These are phyloP conservation scores for Caenorhabditis afra DNA, from an alignment of 2,888 invertebrate genomes.

Conservation along the genomic window DNA sequence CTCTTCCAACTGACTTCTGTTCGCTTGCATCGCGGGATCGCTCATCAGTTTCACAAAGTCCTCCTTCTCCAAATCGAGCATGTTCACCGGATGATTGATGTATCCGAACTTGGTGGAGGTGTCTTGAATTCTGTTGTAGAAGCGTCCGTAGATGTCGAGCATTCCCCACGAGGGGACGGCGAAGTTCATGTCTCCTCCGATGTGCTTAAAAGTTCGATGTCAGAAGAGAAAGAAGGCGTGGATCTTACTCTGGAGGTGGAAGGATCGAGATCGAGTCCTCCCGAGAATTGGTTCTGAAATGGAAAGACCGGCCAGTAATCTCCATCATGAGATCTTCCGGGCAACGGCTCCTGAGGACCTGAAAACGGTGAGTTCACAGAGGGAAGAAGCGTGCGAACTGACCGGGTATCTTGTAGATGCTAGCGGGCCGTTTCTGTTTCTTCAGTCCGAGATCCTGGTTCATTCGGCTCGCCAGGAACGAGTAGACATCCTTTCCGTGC, in stretches of 20 bases:
- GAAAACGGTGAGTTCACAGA: no score
- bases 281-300: slow-evolving; percentile 73
- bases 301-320: slow-evolving; percentile 76
- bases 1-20: slow-evolving; percentile 61
- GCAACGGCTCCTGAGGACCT: slow-evolving; percentile 74
- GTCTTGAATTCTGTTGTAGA: slow-evolving; percentile 69
- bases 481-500: slow-evolving; percentile 56
- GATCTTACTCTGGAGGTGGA: slow-evolving; percentile 69
- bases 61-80: slow-evolving; percentile 73
- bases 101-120: slow-evolving; percentile 74
- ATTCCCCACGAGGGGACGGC: slow-evolving; percentile 76
- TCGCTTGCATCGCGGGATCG: slow-evolving; percentile 67
- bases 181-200: slow-evolving; percentile 75
- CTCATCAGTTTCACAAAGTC: slow-evolving; percentile 71
- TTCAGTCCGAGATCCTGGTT: slow-evolving; percentile 66
- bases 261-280: slow-evolving; percentile 75
- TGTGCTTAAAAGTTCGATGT: slow-evolving; percentile 65
- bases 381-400: background rate
- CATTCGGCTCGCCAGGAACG: slow-evolving; percentile 68
- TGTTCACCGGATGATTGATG: slow-evolving; percentile 74
- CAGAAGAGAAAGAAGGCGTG: background rate
- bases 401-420: slow-evolving; percentile 66
- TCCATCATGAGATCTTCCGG: slow-evolving; percentile 71
- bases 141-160: slow-evolving; percentile 72
- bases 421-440: slow-evolving; percentile 53